Evolutionary conservation across 1,140 invertebrate species (phyloP).

Genomic region (Lerema accius): DNA sequence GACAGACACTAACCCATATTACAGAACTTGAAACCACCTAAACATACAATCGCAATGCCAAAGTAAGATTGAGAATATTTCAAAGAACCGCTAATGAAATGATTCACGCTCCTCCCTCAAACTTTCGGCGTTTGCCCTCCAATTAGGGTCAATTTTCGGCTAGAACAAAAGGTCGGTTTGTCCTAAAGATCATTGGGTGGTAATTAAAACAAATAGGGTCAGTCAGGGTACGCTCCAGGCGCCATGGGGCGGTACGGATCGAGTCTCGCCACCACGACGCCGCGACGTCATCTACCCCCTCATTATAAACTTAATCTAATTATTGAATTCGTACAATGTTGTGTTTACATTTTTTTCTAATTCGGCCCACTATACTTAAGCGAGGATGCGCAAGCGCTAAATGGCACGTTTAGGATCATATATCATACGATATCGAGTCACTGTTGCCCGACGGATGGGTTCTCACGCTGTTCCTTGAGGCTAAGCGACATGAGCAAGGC

Average conservation of each 20-base stretch:
- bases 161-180: constrained; percentile 70
- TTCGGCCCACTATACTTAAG: constrained; percentile 78
- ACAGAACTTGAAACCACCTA: too few species aligned
- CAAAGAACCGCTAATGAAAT: constrained; percentile 18
- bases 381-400: constrained; percentile 78
- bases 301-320: constrained; percentile 82
- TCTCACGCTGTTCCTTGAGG: constrained; percentile 63
- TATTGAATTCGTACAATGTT: constrained; percentile 82
- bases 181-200: constrained; percentile 74
- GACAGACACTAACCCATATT: too few species aligned
- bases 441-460: constrained; percentile 61
- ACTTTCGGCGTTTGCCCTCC: constrained; percentile 61
- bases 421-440: constrained; percentile 75
- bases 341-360: constrained; percentile 82
- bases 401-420: constrained; percentile 80
- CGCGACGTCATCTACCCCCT: constrained; percentile 71
- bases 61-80: background rate
- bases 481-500: constrained; percentile 23
- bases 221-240: constrained; percentile 71
- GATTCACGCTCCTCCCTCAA: constrained; percentile 26
- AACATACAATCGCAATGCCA: background rate
- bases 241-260: constrained; percentile 68
- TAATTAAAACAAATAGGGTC: constrained; percentile 83
- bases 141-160: constrained; percentile 77
- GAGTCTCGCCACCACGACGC: constrained; percentile 53